These are phyloP conservation scores for Seriola quinqueradiata DNA, from an alignment of 2,113 vertebrate species.

Conservation along the genomic window DNA sequence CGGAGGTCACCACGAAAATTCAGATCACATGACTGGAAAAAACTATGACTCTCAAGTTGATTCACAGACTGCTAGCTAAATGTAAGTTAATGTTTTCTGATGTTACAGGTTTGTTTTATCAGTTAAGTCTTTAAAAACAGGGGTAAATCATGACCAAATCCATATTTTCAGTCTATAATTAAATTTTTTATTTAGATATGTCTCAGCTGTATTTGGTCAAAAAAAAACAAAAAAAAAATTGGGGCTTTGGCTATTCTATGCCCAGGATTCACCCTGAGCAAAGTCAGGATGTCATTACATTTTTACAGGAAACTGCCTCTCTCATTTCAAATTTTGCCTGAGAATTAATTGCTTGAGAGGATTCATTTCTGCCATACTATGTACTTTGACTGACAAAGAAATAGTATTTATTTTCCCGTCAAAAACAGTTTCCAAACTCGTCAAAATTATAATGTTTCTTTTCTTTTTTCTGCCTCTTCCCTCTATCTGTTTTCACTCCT, in stretches of 20 bases:
- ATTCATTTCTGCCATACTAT: not conserved
- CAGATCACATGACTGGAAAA: not conserved
- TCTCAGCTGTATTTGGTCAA: not conserved
- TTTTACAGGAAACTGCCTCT: not conserved
- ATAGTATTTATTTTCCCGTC: not conserved
- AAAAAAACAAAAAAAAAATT: not conserved
- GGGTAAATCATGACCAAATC: not conserved
- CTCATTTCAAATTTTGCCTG: not conserved
- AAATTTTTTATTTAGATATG: not conserved
- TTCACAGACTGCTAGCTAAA: not conserved
- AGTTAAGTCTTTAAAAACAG: not conserved
- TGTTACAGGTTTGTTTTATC: not conserved
- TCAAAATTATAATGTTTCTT: not conserved
- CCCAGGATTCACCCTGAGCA: not conserved
- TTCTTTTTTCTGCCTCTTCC: too few relatives aligned
- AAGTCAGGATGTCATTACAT: not conserved
- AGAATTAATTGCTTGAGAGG: not conserved
- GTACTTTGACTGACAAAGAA: not conserved
- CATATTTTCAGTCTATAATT: not conserved
- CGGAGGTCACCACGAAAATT: not conserved
- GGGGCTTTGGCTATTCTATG: not conserved
- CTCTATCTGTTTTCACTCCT: not conserved
- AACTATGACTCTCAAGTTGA: not conserved
- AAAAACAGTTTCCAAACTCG: not conserved
- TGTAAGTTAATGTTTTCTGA: not conserved